Conservation (phyloP, 2,888 invertebrate genomes). For the Mythimna impura region DNA sequence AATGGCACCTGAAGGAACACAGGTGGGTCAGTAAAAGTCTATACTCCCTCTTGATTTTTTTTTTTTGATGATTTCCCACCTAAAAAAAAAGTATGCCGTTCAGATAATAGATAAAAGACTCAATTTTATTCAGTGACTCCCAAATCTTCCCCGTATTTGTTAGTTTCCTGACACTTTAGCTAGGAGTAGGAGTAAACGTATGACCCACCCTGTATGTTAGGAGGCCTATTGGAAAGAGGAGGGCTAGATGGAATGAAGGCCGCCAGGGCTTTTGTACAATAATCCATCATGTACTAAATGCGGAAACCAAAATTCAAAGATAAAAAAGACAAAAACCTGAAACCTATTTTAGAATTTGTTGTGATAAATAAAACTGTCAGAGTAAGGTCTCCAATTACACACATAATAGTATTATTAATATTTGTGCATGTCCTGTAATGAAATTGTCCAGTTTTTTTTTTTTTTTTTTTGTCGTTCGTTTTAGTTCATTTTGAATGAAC, state of each 20-base stretch:
- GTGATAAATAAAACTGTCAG: not conserved
- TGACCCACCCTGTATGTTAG: not conserved
- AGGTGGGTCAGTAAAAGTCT: no score
- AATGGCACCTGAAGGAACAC: no score
- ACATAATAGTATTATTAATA: not conserved
- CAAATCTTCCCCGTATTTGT: not conserved
- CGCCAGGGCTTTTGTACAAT: not conserved
- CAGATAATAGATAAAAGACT: no score
- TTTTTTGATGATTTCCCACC: no score
- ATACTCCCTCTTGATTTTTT: no score
- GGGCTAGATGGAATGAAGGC: not conserved
- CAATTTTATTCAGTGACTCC: no score
- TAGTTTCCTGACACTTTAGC: not conserved
- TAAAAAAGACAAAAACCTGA: not conserved
- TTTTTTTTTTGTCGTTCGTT: conserved; percentile 13
- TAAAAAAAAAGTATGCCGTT: no score
- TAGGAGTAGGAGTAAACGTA: not conserved
- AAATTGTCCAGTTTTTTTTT: conserved; percentile 7
- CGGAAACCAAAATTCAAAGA: not conserved
- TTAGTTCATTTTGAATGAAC: conserved; percentile 13
- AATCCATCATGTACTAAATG: no score
- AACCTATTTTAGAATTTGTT: not conserved
- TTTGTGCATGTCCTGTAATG: conserved; percentile 32
- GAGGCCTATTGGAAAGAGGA: no score
- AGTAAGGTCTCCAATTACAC: not conserved